Base-by-base conservation (phyloP, 2,113 vertebrate genomes). In the Mustela nigripes region DNA sequence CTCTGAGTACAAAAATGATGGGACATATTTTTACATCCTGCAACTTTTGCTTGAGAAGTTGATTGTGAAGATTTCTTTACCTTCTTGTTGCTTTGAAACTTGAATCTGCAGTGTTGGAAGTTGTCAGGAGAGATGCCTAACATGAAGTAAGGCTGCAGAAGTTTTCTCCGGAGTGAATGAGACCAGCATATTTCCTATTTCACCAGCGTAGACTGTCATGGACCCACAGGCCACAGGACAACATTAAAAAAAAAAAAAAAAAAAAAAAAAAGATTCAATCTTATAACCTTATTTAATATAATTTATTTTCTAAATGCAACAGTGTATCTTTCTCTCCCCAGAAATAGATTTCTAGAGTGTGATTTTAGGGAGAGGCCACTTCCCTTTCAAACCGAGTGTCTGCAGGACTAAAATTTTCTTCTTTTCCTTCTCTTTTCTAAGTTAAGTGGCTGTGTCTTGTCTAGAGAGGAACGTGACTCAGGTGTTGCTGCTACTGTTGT, bases 361-460 rank as follows among this genome's bases (percentile, higher is more conserved):
- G 88, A 73, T 73, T 69, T 76, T 71, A 56, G 45, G 26, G 22
- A 31, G 60, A 96, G 95, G 53, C 92, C 94, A 65, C 65, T 92
- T 92, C 89, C 50, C 71, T 45, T 79, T 96, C 84, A 92, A 63
- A 85, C 63, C 50, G 26, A 69, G 2, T 58, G 18, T 78, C 83
- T 86, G 26, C 60, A 33, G 28, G 76, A 62, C 71, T 81, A 50
- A 26, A 12, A 26, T n/a, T 58, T 62, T 79, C 89, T 36, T 65
- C 16, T 24, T 81, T 67, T 42, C 45, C 24, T 73, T 65, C 18
- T 26, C 24, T 67, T 87, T 18, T 19, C 60, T 4, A 14, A 10
- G 48, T 31, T n/a, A 31, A 60, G 42, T 4, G 4, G 24, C 71
- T 39, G n/a, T 62, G 48, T 33, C 31, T 53, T 22, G 21, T 24